A percentile compares a stretch with the other conserved stretches of the same genome.
These are phyloP conservation scores for Psammodynastes pulverulentus DNA, from an alignment of 2,113 vertebrate species.

Conservation along the genomic window DNA sequence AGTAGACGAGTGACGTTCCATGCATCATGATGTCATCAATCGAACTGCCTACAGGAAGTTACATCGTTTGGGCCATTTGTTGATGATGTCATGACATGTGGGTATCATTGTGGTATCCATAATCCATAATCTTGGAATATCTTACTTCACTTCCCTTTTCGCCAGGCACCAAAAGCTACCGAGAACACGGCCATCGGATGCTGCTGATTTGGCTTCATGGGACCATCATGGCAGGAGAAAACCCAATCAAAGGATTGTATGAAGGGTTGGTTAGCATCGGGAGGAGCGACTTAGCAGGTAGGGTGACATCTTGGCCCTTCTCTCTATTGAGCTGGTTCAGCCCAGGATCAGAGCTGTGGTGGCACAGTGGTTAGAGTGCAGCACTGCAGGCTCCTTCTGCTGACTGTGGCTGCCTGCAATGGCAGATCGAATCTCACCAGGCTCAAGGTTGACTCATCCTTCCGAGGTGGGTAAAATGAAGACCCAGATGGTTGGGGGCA, in stretches of 20 bases:
- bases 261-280: conserved; percentile 83
- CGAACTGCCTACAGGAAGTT: not conserved
- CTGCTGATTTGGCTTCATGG: conserved; percentile 89
- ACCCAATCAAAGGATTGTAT: conserved; percentile 83
- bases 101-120: not conserved
- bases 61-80: not conserved
- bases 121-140: not conserved
- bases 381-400: no score
- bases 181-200: conserved; percentile 87
- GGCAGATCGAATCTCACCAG: no score
- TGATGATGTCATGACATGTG: not conserved
- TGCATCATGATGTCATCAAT: not conserved
- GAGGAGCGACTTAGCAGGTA: conserved; percentile 84
- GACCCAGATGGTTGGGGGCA: no score
- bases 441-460: no score
- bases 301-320: not conserved
- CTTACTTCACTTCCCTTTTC: not conserved
- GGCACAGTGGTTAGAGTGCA: no score
- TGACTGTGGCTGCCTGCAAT: no score
- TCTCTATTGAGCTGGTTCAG: not conserved
- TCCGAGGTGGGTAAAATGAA: no score
- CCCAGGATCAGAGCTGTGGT: no score
- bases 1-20: not conserved
- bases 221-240: conserved; percentile 69
- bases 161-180: conserved; percentile 83